phyloP scores from a whole-genome alignment of 2,113 vertebrate genomes.

The Dendrocopos noguchii region DNA sequence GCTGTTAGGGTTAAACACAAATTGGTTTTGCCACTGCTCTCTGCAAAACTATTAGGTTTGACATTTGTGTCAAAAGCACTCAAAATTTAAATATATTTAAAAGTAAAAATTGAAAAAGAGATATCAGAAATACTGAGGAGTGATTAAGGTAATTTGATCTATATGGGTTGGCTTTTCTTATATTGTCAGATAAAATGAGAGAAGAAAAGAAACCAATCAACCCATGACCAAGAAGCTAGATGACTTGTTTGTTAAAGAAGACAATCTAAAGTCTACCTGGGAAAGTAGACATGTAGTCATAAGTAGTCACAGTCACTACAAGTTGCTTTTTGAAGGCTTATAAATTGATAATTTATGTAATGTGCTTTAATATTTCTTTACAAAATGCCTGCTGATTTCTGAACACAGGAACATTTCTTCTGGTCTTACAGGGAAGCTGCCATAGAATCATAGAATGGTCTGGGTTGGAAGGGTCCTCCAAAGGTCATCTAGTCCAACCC shows the following conservation, averaged over 20 bases:
- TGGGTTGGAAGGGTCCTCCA: no score
- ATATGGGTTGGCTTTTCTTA: neutral
- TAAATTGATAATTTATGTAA: neutral
- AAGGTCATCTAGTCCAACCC: no score
- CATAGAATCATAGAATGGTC: no score
- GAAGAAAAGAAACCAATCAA: neutral
- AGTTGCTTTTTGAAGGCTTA: neutral
- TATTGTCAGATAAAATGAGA: neutral
- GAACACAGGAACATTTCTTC: neutral
- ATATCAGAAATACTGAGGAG: neutral
- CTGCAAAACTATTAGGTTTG: neutral
- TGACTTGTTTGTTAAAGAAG: neutral
- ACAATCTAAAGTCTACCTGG: neutral
- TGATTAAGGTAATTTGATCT: no score
- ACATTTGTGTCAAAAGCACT: rapidly evolving
- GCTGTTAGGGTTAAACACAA: no score
- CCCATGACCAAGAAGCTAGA: neutral
- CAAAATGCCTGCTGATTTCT: neutral
- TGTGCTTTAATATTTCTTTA: neutral
- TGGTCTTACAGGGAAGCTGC: neutral
- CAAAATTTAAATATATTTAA: neutral
- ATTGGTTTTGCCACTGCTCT: no score
- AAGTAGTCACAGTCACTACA: neutral
- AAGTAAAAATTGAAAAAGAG: neutral
- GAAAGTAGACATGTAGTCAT: neutral